phyloP scores from a whole-genome alignment of 2,113 vertebrate genomes.

The Polyodon spathula region DNA sequence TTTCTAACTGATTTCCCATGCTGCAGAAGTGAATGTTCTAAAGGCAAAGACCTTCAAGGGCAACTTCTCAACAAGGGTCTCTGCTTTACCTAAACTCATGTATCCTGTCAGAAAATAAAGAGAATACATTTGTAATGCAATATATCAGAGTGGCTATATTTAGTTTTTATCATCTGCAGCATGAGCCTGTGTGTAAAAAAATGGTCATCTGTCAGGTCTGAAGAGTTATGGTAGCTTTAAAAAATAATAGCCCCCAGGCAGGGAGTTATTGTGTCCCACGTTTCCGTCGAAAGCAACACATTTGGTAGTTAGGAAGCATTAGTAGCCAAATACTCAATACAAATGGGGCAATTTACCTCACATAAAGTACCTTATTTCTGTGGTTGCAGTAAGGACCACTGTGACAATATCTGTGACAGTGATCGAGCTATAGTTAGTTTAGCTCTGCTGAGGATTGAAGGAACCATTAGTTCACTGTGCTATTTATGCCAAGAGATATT shows the following conservation, averaged over 20 bases:
- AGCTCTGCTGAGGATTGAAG: conserved; percentile 24
- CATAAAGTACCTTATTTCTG: conserved; percentile 5
- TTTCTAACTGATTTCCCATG: conserved; percentile 14
- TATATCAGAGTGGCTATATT: too few species aligned
- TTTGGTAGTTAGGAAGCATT: conserved; percentile 13
- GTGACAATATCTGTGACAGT: conserved; percentile 25
- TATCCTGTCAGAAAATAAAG: too few species aligned
- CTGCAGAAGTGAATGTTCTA: conserved; percentile 25
- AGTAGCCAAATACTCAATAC: conserved; percentile 19
- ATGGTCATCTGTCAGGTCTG: neutral
- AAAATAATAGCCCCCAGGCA: conserved; percentile 3
- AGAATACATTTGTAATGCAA: too few species aligned
- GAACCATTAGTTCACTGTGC: conserved; percentile 35
- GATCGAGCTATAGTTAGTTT: conserved; percentile 25
- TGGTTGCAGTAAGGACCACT: conserved; percentile 11
- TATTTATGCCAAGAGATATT: conserved; percentile 34
- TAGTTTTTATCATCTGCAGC: too few species aligned
- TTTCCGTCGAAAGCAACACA: neutral
- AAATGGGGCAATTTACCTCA: conserved; percentile 16
- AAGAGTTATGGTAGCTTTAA: neutral
- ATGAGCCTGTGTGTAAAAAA: neutral
- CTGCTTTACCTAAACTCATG: too few species aligned
- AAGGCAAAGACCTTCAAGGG: conserved; percentile 22
- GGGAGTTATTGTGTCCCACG: neutral
- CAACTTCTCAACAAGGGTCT: too few species aligned